Conservation (phyloP, 2,888 invertebrate genomes). For the Acanthacorydalis orientalis region DNA sequence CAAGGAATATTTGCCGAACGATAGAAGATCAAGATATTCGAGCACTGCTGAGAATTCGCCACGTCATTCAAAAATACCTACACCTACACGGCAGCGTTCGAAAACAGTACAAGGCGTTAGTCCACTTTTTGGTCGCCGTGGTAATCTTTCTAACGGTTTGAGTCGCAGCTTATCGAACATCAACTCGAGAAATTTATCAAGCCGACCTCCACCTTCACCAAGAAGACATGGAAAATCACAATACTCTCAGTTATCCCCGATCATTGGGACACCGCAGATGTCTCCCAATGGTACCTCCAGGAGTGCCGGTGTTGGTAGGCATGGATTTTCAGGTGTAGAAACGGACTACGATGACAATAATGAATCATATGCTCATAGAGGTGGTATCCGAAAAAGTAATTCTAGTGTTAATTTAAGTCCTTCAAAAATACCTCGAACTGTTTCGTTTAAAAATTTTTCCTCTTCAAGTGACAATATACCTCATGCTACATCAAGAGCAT, state of each 20-base stretch:
- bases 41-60: background rate
- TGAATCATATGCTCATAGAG: background rate
- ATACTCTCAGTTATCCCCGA: slow-evolving; percentile 1
- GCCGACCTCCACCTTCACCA: slow-evolving; percentile 4
- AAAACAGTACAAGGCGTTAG: background rate
- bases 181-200: background rate
- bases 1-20: background rate
- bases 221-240: background rate
- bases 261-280: slow-evolving; percentile 3
- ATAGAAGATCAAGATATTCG: background rate
- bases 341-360: no score
- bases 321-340: no score
- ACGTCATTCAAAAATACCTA: slow-evolving; percentile 1
- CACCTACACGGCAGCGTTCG: background rate
- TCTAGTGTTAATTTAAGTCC: background rate
- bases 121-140: background rate
- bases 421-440: slow-evolving; percentile 4
- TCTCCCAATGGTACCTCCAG: background rate
- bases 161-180: slow-evolving; percentile 4
- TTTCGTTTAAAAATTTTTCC: background rate
- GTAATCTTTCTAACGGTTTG: background rate
- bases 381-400: slow-evolving; percentile 1
- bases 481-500: background rate
- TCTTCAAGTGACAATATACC: background rate
- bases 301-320: no score